A percentile compares a stretch with the other conserved stretches of the same genome.
These are phyloP conservation scores for Petrocephalus zakoni DNA, from an alignment of 2,113 vertebrate species.

Conservation along the genomic window DNA sequence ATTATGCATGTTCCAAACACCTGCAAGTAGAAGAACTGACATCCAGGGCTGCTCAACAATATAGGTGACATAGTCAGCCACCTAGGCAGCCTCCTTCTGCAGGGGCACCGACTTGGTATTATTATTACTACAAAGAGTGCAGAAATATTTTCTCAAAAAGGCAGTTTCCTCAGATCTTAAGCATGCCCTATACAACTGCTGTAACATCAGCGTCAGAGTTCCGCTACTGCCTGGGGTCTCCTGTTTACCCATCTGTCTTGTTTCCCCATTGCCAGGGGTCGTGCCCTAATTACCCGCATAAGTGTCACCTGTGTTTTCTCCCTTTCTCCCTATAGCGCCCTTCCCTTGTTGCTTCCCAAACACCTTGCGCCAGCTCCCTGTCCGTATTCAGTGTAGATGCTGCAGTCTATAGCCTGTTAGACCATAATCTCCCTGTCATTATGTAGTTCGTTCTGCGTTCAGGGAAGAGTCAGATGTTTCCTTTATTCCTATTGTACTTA, in stretches of 20 bases:
- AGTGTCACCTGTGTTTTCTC: not conserved
- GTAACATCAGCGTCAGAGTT: not conserved
- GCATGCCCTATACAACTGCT: not conserved
- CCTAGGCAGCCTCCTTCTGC: not conserved
- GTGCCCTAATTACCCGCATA: not conserved
- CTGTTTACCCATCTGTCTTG: too few relatives aligned
- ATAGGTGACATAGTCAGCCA: not conserved
- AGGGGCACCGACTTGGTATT: too few relatives aligned
- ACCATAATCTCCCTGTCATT: not conserved
- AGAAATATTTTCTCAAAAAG: not conserved
- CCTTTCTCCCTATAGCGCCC: not conserved
- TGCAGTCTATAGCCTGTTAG: not conserved
- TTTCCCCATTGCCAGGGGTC: not conserved
- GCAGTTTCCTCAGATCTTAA: not conserved
- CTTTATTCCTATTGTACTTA: not conserved
- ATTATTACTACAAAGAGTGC: not conserved
- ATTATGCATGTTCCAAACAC: not conserved
- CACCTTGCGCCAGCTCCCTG: not conserved
- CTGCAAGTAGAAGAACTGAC: not conserved
- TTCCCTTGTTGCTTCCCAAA: not conserved
- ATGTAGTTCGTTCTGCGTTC: not conserved
- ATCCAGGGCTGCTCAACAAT: not conserved
- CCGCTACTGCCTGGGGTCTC: not conserved
- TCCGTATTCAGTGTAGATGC: not conserved
- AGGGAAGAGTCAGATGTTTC: not conserved